A percentile compares a stretch with the other conserved stretches of the same genome.
Conservation (phyloP, 2,888 invertebrate genomes). For the Diplolepis rosae region DNA sequence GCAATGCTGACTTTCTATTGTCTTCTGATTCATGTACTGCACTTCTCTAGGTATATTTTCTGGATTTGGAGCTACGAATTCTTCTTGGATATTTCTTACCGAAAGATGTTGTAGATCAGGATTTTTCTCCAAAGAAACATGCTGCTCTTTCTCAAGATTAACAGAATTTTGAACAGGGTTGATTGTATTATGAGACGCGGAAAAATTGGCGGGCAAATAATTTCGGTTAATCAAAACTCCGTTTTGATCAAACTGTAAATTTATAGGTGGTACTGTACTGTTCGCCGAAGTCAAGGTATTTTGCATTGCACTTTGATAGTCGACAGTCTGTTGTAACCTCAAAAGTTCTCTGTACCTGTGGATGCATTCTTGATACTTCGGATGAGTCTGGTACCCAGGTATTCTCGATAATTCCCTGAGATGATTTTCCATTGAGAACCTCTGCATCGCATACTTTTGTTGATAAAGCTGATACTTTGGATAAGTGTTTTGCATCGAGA, state of each 20-base stretch:
- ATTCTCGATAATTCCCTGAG: constrained; percentile 63
- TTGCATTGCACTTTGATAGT: constrained; percentile 63
- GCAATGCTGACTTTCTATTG: constrained; percentile 31
- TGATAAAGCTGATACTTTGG: constrained; percentile 64
- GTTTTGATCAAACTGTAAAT: constrained; percentile 70
- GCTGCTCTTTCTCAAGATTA: constrained; percentile 37
- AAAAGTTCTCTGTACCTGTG: constrained; percentile 64
- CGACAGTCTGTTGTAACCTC: constrained; percentile 64
- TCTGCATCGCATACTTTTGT: constrained; percentile 67
- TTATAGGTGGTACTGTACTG: constrained; percentile 61
- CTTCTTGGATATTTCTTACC: too few relatives aligned
- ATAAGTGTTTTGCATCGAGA: constrained; percentile 49
- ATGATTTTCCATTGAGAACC: constrained; percentile 64
- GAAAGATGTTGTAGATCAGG: constrained; percentile 36
- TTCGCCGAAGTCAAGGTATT: constrained; percentile 53
- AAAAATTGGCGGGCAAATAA: constrained; percentile 57
- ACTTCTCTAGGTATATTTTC: constrained; percentile 31
- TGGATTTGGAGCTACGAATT: constrained; percentile 3
- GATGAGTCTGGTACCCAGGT: constrained; percentile 67
- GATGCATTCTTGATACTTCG: constrained; percentile 68
- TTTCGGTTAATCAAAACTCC: constrained; percentile 68
- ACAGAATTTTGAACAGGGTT: constrained; percentile 37
- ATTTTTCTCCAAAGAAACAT: constrained; percentile 28
- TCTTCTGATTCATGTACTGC: constrained; percentile 32
- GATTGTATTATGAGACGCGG: constrained; percentile 44